Evolutionary conservation across 2,888 invertebrate species (phyloP).

Genomic region (Didymodactylos carnosus): DNA sequence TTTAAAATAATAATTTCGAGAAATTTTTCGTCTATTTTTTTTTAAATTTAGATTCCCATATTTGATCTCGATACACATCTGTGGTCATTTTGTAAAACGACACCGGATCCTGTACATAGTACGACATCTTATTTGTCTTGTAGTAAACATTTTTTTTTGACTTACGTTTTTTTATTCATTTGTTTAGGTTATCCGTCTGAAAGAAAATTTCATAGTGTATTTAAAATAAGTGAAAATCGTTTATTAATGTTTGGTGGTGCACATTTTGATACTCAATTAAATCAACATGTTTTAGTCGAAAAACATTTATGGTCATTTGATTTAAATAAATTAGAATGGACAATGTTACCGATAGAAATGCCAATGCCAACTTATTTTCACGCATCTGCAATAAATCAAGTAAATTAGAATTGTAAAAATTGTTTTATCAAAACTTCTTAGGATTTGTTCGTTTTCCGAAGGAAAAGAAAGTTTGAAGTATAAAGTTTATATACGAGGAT

Average conservation of each 20-base stretch:
- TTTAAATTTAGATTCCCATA: slow-evolving; percentile 3
- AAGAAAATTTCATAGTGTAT: not conserved
- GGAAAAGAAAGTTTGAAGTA: no score
- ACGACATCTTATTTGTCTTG: no score
- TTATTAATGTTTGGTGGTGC: not conserved
- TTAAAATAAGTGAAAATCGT: not conserved
- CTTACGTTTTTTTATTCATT: no score
- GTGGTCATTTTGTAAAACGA: not conserved
- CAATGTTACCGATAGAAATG: not conserved
- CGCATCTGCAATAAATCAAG: not conserved
- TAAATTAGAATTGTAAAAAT: not conserved
- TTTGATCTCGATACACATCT: slow-evolving; percentile 3
- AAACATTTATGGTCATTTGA: not conserved
- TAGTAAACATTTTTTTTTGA: no score
- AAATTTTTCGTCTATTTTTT: not conserved
- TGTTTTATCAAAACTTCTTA: not conserved
- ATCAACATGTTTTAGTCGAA: not conserved
- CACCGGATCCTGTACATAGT: not conserved
- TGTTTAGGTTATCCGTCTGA: not conserved
- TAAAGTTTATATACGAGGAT: no score
- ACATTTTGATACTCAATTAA: not conserved
- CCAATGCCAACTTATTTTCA: not conserved
- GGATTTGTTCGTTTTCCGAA: no score
- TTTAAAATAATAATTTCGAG: not conserved
- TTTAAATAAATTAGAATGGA: not conserved